Evolutionary conservation across 2,888 invertebrate genomes (phyloP), one percentile per base, ranked within the genome.

Genomic region (Atherix ibis): DNA sequence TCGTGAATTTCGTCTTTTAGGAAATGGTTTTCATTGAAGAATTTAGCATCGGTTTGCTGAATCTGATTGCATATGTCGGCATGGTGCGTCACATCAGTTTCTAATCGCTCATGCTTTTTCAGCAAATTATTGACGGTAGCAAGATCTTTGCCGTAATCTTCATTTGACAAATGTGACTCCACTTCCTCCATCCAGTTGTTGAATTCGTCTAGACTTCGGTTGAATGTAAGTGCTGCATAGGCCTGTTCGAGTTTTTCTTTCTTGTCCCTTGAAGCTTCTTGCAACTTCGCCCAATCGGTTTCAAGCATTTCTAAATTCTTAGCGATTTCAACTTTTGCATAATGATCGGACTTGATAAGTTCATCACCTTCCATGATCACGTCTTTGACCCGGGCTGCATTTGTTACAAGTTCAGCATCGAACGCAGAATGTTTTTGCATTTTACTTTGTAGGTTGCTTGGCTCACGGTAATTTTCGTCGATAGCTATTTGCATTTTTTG

Each of bases 371-470:
- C 83, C 41, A 70, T 71, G 14, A 82, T 75, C 1, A 94, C 83
- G 25, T 79, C 75, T 39, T 81, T 80, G 1, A 94, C 77, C 26
- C 92, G 69, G 2, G 79, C 78, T 45, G 87, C 77, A 58, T 92
- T 95, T 14, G 92, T 89, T 6, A 77, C 70, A 18, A 98, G 64
- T 58, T 98, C 97, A 0, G 92, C 84, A 53, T 97, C 94, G 56
- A 97, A 97, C 0, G 92, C 91, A 0, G 81, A 73, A 52, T 98
- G 97, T 55, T 91, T 89, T 56, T 95, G 92, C 18, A 92, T 84
- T 64, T 95, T 95, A 49, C 83, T 84, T 53, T 92, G 88, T n/a
- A 98, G 68, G 61, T 97, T 97, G n/a, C 83, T 87, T 0, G 88
- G 77, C 49, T 98, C 97, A 35, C 89, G 69, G 50, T 92, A 97